Percentiles rank a stretch among this genome's conserved stretches.
phyloP scores from a whole-genome alignment of 23 tunicate species.

The Trididemnum miniatum region DNA sequence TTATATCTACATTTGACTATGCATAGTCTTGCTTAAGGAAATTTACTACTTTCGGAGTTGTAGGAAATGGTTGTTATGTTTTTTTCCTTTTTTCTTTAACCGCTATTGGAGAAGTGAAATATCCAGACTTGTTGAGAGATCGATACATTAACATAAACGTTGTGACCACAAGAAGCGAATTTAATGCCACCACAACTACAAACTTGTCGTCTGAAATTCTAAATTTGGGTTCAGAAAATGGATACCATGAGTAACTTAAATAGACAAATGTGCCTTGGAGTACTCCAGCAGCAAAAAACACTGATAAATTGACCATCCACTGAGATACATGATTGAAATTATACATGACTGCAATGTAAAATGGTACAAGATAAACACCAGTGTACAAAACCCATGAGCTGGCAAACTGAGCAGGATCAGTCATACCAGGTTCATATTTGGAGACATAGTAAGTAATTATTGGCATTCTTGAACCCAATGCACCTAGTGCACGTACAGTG shows the following conservation, averaged over 20 bases:
- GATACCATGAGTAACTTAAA: slow-evolving; percentile 42
- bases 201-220: slow-evolving; percentile 25
- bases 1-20: too few species aligned
- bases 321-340: slow-evolving; percentile 24
- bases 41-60: too few species aligned
- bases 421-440: slow-evolving; percentile 62
- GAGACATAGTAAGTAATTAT: slow-evolving; percentile 47
- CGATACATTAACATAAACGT: too few species aligned
- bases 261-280: slow-evolving; percentile 45
- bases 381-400: slow-evolving; percentile 42
- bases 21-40: too few species aligned
- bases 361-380: slow-evolving; percentile 55
- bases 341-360: slow-evolving; percentile 39
- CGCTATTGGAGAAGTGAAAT: too few species aligned
- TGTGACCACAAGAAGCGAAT: slow-evolving; percentile 4
- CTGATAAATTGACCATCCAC: slow-evolving; percentile 50
- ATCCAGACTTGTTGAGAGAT: too few species aligned
- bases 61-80: too few species aligned
- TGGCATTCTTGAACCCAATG: slow-evolving; percentile 47
- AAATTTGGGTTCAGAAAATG: slow-evolving; percentile 25
- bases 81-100: too few species aligned
- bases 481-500: slow-evolving; percentile 60
- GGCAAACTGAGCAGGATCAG: slow-evolving; percentile 61
- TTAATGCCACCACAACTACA: neutral
- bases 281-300: slow-evolving; percentile 48